A percentile compares a stretch with the other conserved stretches of the same genome.
These are phyloP conservation scores for Rhineura floridana DNA, from an alignment of 2,113 vertebrate genomes.

Conservation along the genomic window DNA sequence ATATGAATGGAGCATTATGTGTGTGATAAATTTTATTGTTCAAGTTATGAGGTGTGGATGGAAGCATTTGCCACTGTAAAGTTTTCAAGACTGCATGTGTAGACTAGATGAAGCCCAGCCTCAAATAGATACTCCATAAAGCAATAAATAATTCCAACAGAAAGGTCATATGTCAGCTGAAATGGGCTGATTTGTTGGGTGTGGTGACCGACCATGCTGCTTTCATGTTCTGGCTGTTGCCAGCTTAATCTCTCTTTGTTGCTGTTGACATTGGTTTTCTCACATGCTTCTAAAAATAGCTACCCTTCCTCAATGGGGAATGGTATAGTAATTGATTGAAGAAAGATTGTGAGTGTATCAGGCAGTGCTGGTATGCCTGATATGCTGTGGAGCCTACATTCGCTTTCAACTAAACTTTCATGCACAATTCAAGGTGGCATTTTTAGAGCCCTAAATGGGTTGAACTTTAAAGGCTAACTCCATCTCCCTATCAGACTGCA, in stretches of 20 bases:
- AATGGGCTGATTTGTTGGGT: not conserved
- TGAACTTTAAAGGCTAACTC: not conserved
- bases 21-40: not conserved
- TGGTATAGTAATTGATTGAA: not conserved
- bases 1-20: not conserved
- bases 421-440: not conserved
- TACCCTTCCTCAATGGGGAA: not conserved
- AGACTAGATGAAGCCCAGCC: not conserved
- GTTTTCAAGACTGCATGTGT: not conserved
- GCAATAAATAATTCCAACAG: not conserved
- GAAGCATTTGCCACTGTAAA: not conserved
- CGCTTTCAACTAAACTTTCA: not conserved
- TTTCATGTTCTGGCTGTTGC: not conserved
- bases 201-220: not conserved
- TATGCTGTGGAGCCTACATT: not conserved
- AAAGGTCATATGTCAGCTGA: not conserved
- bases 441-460: not conserved
- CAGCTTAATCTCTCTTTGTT: not conserved
- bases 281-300: slow-evolving; percentile 43
- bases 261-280: not conserved
- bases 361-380: not conserved
- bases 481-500: not conserved
- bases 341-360: not conserved
- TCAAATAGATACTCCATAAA: not conserved
- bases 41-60: rapidly evolving